Base-by-base conservation (phyloP, 2,888 invertebrate species). In the Eupelmus urozonus region DNA sequence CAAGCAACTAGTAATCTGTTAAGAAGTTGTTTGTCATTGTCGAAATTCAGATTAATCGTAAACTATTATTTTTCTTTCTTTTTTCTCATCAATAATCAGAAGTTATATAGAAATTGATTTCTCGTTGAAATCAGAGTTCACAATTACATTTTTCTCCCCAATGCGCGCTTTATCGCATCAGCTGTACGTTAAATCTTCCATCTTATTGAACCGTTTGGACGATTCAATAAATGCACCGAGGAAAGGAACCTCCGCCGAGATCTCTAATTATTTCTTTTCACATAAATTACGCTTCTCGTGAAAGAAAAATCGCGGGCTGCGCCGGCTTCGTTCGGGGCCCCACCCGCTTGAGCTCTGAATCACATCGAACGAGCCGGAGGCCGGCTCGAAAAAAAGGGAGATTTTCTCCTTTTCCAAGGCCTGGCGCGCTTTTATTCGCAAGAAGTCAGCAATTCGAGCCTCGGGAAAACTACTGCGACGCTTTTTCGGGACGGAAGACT, bases 351-450 rank as follows among this genome's bases (percentile, higher is more conserved):
- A 29, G 40, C 5, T 40, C n/a, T 9, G 25, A 57, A 57, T 40
- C 7, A 16, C 9, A 40, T 18, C 5, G 16, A 57, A n/a, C 40
- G 42, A 42, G 57, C 0, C 40, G 40, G 40, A 40, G 16, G 25
- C 16, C n/a, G n/a, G 20, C 20, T 2, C 1, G 13, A 42, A 40
- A 53, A 13, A 34, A 18, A 27, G 29, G 59, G 18, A 42, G 27
- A 29, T 66, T 13, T n/a, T 9, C 9, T 9, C 27, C 16, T 55
- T 55, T 55, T 23, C 16, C 13, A 53, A 53, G 9, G 27, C 57
- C n/a, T 13, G 45, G 25, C 42, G n/a, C 42, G 40, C 57, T 71
- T 71, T 65, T 57, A 76, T 76, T 76, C 65, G 65, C 70, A 59
- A 65, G 65, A 3, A n/a, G n/a, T n/a, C n/a, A n/a, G 57, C 63